Percentiles rank a stretch among this genome's conserved stretches.
Conservation (phyloP, 35 echinoderm and acorn worm species). For the Stichopus chloronotus region DNA sequence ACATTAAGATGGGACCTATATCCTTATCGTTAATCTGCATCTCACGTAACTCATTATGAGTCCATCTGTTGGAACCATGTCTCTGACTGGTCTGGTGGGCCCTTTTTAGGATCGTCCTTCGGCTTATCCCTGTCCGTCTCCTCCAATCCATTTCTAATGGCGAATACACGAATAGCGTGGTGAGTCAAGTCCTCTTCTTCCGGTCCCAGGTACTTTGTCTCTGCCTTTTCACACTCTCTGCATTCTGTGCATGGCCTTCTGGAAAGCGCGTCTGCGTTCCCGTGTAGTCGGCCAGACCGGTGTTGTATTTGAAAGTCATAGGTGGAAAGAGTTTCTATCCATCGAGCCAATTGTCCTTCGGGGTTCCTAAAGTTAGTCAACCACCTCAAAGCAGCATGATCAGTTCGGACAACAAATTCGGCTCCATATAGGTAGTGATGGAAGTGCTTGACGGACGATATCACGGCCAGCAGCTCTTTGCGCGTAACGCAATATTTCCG, state of each 20-base stretch:
- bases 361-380: too few species aligned
- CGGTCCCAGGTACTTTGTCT: conserved; percentile 61
- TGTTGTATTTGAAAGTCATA: too few species aligned
- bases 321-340: too few species aligned
- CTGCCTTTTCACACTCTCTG: conserved; percentile 62
- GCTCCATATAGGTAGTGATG: not conserved
- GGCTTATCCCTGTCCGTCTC: conserved; percentile 31
- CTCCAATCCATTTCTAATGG: conserved; percentile 42
- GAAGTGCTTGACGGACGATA: not conserved
- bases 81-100: conserved; percentile 42
- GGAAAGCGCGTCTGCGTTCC: conserved; percentile 64
- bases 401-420: not conserved
- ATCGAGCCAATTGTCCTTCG: too few species aligned
- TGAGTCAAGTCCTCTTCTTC: conserved; percentile 65
- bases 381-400: too few species aligned
- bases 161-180: conserved; percentile 61
- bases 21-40: conserved; percentile 28
- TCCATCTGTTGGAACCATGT: conserved; percentile 53
- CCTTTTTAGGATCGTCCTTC: conserved; percentile 60
- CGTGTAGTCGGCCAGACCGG: too few species aligned
- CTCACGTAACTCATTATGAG: not conserved
- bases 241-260: conserved; percentile 68
- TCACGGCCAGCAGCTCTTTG: too few species aligned
- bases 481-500: too few species aligned
- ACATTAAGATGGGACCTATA: conserved; percentile 12